Percentiles rank a stretch among this genome's conserved stretches.
These are phyloP conservation scores for Lepeophtheirus nordmannii DNA, from an alignment of 2,888 invertebrate species.

Conservation along the genomic window DNA sequence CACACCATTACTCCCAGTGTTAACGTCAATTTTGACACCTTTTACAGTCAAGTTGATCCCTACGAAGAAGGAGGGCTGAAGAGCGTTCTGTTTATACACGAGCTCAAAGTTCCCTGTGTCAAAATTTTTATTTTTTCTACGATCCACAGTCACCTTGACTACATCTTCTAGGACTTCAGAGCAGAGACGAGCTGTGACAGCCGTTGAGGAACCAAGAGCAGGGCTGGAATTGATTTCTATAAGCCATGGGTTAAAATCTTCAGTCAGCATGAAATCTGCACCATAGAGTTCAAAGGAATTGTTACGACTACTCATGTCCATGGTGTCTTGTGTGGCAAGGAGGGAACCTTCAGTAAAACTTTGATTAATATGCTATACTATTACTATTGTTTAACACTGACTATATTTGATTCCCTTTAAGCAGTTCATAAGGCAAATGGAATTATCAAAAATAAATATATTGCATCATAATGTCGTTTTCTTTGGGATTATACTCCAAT, in stretches of 20 bases:
- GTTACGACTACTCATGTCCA: conserved; percentile 49
- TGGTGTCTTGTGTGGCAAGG: conserved; percentile 25
- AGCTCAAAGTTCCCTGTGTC: conserved; percentile 28
- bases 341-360: neutral
- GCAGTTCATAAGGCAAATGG: conserved; percentile 35
- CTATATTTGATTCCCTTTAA: conserved; percentile 31
- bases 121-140: conserved; percentile 25
- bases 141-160: conserved; percentile 44
- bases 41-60: conserved; percentile 27
- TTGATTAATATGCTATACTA: neutral
- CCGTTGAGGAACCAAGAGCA: conserved; percentile 63
- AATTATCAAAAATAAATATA: too few species aligned
- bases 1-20: neutral
- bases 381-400: conserved; percentile 1
- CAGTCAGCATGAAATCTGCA: conserved; percentile 76
- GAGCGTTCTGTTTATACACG: conserved; percentile 26
- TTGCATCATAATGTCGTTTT: too few species aligned
- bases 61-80: conserved; percentile 27
- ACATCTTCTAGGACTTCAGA: conserved; percentile 63
- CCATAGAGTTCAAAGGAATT: conserved; percentile 79
- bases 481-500: too few species aligned
- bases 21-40: neutral
- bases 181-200: conserved; percentile 50
- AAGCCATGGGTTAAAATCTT: conserved; percentile 61
- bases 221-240: conserved; percentile 86